Conservation (phyloP, 2,797 vertebrate genomes). For the Xenops minutus region DNA sequence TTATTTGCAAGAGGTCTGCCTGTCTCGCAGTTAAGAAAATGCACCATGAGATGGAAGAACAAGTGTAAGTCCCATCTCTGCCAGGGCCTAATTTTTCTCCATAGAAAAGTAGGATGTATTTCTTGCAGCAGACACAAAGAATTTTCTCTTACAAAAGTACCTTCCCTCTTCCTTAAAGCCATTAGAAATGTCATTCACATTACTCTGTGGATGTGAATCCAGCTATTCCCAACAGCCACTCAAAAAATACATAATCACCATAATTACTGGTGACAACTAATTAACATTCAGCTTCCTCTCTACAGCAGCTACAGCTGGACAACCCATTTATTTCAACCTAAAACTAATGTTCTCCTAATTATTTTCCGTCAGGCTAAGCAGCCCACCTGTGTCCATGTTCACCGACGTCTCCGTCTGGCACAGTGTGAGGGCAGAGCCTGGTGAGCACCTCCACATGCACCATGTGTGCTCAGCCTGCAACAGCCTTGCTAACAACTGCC, state of each 20-base stretch:
- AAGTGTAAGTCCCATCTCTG: neutral
- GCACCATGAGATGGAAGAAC: neutral
- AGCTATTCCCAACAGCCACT: slow-evolving; percentile 78
- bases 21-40: neutral
- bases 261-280: slow-evolving; percentile 86
- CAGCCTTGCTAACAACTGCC: neutral
- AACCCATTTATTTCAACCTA: slow-evolving; percentile 71
- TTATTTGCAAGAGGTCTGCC: neutral
- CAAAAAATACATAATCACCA: slow-evolving; percentile 79
- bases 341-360: slow-evolving; percentile 64
- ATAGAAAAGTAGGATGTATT: neutral
- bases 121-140: neutral
- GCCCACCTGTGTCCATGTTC: slow-evolving; percentile 57
- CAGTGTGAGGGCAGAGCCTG: neutral
- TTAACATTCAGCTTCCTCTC: slow-evolving; percentile 82
- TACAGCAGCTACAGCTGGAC: slow-evolving; percentile 80
- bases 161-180: slow-evolving; percentile 54
- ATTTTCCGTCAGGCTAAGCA: slow-evolving; percentile 29
- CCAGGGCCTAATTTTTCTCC: neutral
- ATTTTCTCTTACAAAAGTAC: slow-evolving; percentile 7
- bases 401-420: neutral
- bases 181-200: slow-evolving; percentile 72
- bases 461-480: neutral
- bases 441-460: neutral
- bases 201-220: slow-evolving; percentile 57